phyloP scores from a whole-genome alignment of 2,113 vertebrate genomes.

The Bambusicola thoracicus region DNA sequence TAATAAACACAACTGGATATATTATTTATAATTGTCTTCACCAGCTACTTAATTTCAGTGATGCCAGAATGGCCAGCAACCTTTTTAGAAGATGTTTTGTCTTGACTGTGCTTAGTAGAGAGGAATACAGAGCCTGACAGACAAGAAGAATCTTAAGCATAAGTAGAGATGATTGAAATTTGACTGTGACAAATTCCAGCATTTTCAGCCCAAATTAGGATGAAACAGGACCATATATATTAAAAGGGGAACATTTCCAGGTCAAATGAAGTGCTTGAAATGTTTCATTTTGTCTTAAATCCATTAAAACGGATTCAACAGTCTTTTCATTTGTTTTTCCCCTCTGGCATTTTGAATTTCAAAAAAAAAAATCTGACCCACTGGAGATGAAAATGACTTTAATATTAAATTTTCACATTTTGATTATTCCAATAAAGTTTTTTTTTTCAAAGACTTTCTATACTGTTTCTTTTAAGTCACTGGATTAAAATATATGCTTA shows the following conservation, averaged over 20 bases:
- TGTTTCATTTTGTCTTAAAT: conserved; percentile 32
- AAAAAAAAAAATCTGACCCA: not conserved
- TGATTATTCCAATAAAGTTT: not conserved
- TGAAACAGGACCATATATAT: not conserved
- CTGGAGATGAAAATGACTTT: not conserved
- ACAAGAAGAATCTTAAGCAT: not conserved
- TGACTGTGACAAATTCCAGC: not conserved
- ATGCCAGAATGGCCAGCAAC: not conserved
- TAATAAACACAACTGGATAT: conserved; percentile 32
- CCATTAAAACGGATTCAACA: conserved; percentile 18
- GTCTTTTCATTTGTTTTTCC: conserved; percentile 20
- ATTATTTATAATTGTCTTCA: conserved; percentile 57
- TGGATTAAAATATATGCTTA: not conserved
- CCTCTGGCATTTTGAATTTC: not conserved
- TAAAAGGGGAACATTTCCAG: conserved; percentile 2
- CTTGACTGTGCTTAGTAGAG: not conserved
- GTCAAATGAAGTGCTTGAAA: conserved; percentile 24
- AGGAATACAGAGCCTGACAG: not conserved
- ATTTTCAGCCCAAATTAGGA: not conserved
- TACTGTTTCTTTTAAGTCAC: not conserved
- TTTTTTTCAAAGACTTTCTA: not conserved
- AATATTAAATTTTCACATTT: conserved; percentile 19
- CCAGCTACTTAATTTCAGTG: conserved; percentile 18
- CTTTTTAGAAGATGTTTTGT: conserved; percentile 23
- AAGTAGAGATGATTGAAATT: conserved; percentile 3